Conservation (phyloP, 2,888 invertebrate species). For the Cryptocephalus moraei region DNA sequence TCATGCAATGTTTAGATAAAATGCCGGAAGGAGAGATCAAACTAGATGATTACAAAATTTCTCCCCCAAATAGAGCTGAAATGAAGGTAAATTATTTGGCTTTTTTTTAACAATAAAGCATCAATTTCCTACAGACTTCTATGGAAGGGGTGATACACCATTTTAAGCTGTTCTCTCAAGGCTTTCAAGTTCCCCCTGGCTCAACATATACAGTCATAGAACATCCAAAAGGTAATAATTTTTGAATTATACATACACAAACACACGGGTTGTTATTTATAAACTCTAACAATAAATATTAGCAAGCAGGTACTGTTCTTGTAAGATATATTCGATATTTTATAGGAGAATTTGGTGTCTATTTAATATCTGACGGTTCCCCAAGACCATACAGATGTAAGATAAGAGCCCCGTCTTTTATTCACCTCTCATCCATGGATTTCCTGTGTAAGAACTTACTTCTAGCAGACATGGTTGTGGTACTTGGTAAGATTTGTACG, state of each 20-base stretch:
- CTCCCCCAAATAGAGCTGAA: conserved; percentile 60
- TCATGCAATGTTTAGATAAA: conserved; percentile 70
- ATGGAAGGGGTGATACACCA: conserved; percentile 16
- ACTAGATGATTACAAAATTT: conserved; percentile 71
- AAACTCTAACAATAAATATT: neutral
- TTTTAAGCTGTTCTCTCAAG: conserved; percentile 72
- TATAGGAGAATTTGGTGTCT: conserved; percentile 68
- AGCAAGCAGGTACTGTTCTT: neutral
- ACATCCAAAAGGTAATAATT: conserved; percentile 60
- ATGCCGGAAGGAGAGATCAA: conserved; percentile 74
- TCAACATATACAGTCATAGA: conserved; percentile 70
- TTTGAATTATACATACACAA: neutral
- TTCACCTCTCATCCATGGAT: conserved; percentile 53
- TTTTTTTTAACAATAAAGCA: neutral
- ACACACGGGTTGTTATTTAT: neutral
- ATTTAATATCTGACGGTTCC: conserved; percentile 76
- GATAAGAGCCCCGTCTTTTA: conserved; percentile 42
- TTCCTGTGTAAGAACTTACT: conserved; percentile 38
- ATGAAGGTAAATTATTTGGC: conserved; percentile 53
- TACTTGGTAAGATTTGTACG: conserved; percentile 48
- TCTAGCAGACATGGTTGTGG: conserved; percentile 69
- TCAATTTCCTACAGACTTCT: conserved; percentile 39
- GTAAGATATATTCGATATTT: neutral
- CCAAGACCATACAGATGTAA: conserved; percentile 53
- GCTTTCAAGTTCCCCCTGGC: conserved; percentile 76